These are phyloP conservation scores for Gymnogyps californianus DNA, from an alignment of 2,113 vertebrate species.

Conservation along the genomic window DNA sequence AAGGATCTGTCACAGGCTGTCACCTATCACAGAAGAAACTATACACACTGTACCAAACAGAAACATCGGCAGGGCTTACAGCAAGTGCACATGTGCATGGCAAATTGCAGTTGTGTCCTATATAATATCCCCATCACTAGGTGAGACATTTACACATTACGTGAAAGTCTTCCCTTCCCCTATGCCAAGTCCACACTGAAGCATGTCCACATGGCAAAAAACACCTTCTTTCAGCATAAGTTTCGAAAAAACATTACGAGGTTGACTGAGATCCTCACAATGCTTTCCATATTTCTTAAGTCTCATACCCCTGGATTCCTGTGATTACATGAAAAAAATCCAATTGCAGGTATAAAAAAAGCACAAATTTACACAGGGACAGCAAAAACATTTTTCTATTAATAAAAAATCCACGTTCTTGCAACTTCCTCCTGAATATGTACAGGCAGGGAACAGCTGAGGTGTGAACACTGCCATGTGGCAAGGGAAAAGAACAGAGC, in stretches of 20 bases:
- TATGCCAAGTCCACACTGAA: not conserved
- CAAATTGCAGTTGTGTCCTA: not conserved
- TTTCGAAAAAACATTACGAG: not conserved
- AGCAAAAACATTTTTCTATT: not conserved
- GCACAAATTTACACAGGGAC: not conserved
- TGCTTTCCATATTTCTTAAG: not conserved
- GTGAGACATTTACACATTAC: not conserved
- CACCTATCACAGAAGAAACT: slow-evolving; percentile 32
- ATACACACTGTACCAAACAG: not conserved
- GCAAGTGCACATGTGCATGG: not conserved
- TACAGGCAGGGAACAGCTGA: slow-evolving; percentile 31
- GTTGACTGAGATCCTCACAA: not conserved
- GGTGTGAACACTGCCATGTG: slow-evolving; percentile 49
- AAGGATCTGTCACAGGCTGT: slow-evolving; percentile 27
- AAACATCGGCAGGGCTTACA: not conserved
- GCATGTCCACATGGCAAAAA: not conserved
- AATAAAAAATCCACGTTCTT: not conserved
- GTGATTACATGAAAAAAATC: not conserved
- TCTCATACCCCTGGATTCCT: not conserved
- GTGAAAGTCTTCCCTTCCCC: not conserved
- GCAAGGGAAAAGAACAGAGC: not conserved
- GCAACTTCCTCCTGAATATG: slow-evolving; percentile 30
- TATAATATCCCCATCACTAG: not conserved
- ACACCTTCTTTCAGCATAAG: not conserved
- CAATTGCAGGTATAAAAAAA: not conserved